phyloP scores from a whole-genome alignment of 2,797 vertebrate genomes.

The Tauraco hartlaubi region DNA sequence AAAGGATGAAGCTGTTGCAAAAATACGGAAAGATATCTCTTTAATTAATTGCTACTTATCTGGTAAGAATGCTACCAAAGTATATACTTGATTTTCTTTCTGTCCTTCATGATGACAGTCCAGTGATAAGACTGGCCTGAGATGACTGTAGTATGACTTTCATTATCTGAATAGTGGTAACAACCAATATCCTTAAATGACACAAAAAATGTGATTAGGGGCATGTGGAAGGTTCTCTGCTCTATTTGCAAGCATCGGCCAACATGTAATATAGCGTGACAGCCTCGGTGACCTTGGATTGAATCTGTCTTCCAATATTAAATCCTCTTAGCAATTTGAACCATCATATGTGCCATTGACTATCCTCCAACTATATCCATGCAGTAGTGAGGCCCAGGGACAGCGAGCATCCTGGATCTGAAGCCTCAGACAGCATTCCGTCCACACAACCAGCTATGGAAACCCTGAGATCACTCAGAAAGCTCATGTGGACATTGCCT shows the following conservation, averaged over 20 bases:
- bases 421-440: background rate
- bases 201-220: background rate
- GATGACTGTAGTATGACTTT: background rate
- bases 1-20: background rate
- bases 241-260: background rate
- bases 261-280: background rate
- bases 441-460: background rate
- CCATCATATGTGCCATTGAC: rapidly evolving
- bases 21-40: background rate
- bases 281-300: background rate
- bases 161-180: background rate
- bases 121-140: background rate
- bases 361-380: background rate
- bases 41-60: background rate
- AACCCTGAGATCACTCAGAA: background rate
- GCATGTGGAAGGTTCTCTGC: background rate
- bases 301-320: background rate
- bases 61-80: background rate
- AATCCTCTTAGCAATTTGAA: background rate
- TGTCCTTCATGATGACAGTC: background rate
- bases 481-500: background rate
- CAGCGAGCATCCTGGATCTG: background rate
- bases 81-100: background rate
- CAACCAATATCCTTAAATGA: background rate
- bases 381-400: background rate